A percentile compares a stretch with the other conserved stretches of the same genome.
Evolutionary conservation across 2,797 vertebrate genomes (phyloP).

Genomic region (Zalophus californianus): DNA sequence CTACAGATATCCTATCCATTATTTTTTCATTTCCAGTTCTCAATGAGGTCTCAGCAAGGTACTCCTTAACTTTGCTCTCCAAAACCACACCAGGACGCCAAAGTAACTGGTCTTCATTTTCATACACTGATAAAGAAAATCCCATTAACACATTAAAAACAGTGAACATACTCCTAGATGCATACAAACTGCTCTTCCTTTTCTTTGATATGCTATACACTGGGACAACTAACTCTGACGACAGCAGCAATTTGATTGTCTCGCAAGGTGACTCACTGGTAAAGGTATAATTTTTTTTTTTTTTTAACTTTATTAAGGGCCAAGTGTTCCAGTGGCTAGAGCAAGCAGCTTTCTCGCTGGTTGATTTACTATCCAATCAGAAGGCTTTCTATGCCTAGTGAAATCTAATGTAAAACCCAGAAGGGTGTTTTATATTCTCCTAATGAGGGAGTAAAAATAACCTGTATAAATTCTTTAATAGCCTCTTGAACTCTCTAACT

Average conservation of each 20-base stretch:
- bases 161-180: background rate
- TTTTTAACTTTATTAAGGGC: background rate
- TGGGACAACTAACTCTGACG: background rate
- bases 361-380: background rate
- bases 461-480: slow-evolving; percentile 19
- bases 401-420: slow-evolving; percentile 4
- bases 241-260: background rate
- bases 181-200: background rate
- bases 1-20: slow-evolving; percentile 89
- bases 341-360: background rate
- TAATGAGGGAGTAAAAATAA: slow-evolving; percentile 19
- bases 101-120: slow-evolving; percentile 96
- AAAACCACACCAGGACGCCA: slow-evolving; percentile 94
- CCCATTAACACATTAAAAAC: slow-evolving; percentile 41
- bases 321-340: background rate
- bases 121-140: slow-evolving; percentile 91
- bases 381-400: background rate
- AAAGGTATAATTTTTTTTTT: background rate
- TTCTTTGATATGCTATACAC: background rate
- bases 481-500: background rate
- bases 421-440: background rate
- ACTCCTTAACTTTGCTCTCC: slow-evolving; percentile 95
- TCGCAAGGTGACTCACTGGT: background rate
- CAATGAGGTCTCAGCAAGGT: slow-evolving; percentile 92
- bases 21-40: slow-evolving; percentile 91